These are phyloP conservation scores for Nylanderia fulva DNA, from an alignment of 1,140 invertebrate genomes.

Conservation along the genomic window DNA sequence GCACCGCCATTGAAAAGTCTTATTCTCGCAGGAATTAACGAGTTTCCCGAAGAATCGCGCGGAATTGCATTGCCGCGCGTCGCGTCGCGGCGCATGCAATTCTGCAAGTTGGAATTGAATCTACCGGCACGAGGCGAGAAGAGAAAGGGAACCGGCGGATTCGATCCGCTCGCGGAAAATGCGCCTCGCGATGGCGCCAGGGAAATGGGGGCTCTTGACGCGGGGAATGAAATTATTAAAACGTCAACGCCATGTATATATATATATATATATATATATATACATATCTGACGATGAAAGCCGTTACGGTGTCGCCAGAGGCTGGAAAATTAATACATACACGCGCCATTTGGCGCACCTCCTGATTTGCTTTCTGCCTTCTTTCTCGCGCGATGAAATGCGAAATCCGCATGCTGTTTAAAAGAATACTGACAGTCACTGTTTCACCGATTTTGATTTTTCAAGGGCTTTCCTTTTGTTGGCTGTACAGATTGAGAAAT, in stretches of 20 bases:
- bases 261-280: no score
- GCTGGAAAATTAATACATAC: conserved; percentile 52
- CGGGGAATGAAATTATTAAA: conserved; percentile 76
- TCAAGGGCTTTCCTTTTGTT: no score
- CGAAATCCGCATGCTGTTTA: background rate
- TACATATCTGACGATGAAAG: conserved; percentile 64
- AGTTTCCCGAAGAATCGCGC: conserved; percentile 69
- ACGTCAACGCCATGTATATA: conserved; percentile 75
- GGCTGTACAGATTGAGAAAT: no score
- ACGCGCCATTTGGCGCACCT: conserved; percentile 42
- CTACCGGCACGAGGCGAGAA: conserved; percentile 23
- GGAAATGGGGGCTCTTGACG: conserved; percentile 64
- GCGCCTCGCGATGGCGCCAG: conserved; percentile 35
- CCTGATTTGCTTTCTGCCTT: conserved; percentile 31
- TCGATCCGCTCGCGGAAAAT: conserved; percentile 55
- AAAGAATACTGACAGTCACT: no score
- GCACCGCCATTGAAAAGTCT: conserved; percentile 31
- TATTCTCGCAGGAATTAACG: conserved; percentile 69
- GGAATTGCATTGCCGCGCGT: conserved; percentile 60
- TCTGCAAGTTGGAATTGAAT: conserved; percentile 69
- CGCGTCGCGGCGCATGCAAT: conserved; percentile 51
- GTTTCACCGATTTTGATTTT: no score
- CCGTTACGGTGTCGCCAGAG: conserved; percentile 32
- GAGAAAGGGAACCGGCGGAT: conserved; percentile 48
- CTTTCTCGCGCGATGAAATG: background rate